These are phyloP conservation scores for Dicranocentrus wangi DNA, from an alignment of 2,888 invertebrate genomes.

Conservation along the genomic window DNA sequence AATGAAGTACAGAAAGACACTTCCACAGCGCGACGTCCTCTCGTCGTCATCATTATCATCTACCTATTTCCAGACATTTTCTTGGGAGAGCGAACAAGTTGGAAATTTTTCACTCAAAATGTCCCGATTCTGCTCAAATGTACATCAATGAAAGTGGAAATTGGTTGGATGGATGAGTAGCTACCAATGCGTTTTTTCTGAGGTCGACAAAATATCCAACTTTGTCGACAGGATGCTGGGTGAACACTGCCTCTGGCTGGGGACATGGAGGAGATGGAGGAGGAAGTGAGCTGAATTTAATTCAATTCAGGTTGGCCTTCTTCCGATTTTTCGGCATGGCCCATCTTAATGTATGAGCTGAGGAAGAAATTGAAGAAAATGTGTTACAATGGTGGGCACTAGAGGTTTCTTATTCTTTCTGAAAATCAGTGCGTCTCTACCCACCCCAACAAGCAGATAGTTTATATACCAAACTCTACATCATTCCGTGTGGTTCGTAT, in stretches of 20 bases:
- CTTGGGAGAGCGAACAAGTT: not conserved
- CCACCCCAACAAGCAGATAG: slow-evolving; percentile 8
- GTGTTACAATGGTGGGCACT: too few species aligned
- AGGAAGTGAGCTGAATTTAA: slow-evolving; percentile 53
- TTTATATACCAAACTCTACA: slow-evolving; percentile 13
- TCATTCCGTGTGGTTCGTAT: not conserved
- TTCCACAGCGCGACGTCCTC: too few species aligned
- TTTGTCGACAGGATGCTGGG: slow-evolving; percentile 17
- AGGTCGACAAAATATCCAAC: not conserved
- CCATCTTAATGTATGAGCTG: not conserved
- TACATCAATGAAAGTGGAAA: slow-evolving; percentile 27
- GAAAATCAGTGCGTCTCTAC: slow-evolving; percentile 23
- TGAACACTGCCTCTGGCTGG: slow-evolving; percentile 23
- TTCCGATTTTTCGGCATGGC: not conserved
- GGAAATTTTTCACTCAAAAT: not conserved
- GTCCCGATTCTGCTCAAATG: not conserved
- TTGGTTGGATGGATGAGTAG: slow-evolving; percentile 31
- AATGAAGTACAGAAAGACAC: not conserved
- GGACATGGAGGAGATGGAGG: slow-evolving; percentile 1
- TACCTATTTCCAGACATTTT: not conserved
- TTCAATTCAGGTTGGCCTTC: slow-evolving; percentile 48
- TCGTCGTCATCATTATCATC: too few species aligned
- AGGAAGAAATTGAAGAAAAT: too few species aligned
- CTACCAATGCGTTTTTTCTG: not conserved
- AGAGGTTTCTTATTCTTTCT: not conserved